A percentile compares a stretch with the other conserved stretches of the same genome.
phyloP scores from a whole-genome alignment of 2,888 invertebrate genomes.

The Drosophila diplacantha region DNA sequence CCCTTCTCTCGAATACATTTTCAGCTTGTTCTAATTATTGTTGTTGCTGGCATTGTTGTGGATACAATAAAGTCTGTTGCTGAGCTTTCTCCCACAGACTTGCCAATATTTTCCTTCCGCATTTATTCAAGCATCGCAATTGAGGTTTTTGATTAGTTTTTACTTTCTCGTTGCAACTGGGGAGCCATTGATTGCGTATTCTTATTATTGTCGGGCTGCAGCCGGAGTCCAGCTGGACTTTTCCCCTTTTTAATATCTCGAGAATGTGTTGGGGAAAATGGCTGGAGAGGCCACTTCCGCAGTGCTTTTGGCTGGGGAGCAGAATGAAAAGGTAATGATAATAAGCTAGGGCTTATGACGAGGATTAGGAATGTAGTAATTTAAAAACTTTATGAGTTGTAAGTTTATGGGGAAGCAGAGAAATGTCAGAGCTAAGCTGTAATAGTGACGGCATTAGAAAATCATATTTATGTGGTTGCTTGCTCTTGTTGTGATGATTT shows the following conservation, averaged over 20 bases:
- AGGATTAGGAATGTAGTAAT: neutral
- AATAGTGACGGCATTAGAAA: neutral
- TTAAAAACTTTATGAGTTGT: neutral
- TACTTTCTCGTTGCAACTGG: slow-evolving; percentile 34
- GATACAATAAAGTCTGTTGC: slow-evolving; percentile 50
- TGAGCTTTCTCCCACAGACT: slow-evolving; percentile 52
- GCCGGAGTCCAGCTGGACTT: slow-evolving; percentile 7
- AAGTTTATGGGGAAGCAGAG: neutral
- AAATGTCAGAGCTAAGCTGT: neutral
- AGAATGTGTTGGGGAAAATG: slow-evolving; percentile 6
- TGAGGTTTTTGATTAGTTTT: slow-evolving; percentile 61
- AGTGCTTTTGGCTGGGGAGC: neutral
- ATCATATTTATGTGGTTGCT: too few species aligned
- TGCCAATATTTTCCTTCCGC: slow-evolving; percentile 48
- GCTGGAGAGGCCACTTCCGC: slow-evolving; percentile 2
- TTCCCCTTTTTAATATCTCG: slow-evolving; percentile 20
- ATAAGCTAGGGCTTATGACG: slow-evolving; percentile 5
- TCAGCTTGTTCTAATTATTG: slow-evolving; percentile 28
- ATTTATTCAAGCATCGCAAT: slow-evolving; percentile 47
- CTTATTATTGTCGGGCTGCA: slow-evolving; percentile 21
- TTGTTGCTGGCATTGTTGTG: slow-evolving; percentile 35
- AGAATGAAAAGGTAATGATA: slow-evolving; percentile 7
- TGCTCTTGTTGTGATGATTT: too few species aligned
- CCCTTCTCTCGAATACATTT: neutral
- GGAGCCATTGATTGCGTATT: slow-evolving; percentile 41